Conservation (phyloP, 2,113 vertebrate genomes). For the Stigmatopora argus region DNA sequence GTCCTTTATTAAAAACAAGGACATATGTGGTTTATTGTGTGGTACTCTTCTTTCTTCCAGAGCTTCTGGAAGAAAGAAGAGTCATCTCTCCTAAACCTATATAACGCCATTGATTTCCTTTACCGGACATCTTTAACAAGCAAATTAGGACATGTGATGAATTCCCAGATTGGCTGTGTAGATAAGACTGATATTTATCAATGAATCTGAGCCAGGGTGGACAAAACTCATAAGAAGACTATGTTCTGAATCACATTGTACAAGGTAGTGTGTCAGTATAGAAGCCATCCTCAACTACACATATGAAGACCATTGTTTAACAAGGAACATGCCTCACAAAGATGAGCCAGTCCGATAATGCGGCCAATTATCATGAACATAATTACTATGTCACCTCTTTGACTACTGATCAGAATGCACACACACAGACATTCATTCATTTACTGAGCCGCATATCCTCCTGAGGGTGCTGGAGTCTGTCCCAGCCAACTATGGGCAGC, state of each 20-base stretch:
- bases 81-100: slow-evolving; percentile 54
- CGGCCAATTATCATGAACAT: slow-evolving; percentile 80
- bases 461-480: too few relatives aligned
- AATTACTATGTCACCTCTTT: slow-evolving; percentile 78
- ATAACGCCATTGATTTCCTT: slow-evolving; percentile 64
- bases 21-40: background rate
- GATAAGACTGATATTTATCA: slow-evolving; percentile 68
- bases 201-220: slow-evolving; percentile 64
- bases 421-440: slow-evolving; percentile 40
- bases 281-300: background rate
- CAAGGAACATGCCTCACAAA: slow-evolving; percentile 52
- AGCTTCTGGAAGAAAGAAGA: background rate
- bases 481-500: too few relatives aligned
- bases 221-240: slow-evolving; percentile 68
- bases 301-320: slow-evolving; percentile 63
- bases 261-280: slow-evolving; percentile 37
- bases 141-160: slow-evolving; percentile 69
- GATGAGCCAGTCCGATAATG: slow-evolving; percentile 71
- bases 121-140: slow-evolving; percentile 70
- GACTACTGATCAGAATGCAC: slow-evolving; percentile 71
- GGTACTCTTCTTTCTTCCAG: background rate
- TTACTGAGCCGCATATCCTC: too few relatives aligned
- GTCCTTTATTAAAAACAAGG: too few relatives aligned
- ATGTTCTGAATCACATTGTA: slow-evolving; percentile 60
- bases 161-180: slow-evolving; percentile 62